phyloP scores from a whole-genome alignment of 2,113 vertebrate species.

The Muscicapa adusta region DNA sequence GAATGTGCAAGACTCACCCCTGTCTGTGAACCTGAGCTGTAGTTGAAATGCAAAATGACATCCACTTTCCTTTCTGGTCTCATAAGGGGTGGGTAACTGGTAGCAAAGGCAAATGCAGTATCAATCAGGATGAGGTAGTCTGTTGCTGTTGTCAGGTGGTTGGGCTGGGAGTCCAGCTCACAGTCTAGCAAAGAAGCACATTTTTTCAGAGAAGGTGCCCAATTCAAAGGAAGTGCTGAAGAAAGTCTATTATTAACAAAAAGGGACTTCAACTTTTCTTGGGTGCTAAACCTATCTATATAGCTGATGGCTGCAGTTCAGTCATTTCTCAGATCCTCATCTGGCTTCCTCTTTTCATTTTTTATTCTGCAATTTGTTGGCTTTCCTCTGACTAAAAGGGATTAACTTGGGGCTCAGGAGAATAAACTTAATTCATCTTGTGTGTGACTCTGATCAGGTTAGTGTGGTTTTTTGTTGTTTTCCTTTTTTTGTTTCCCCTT shows the following conservation, averaged over 20 bases:
- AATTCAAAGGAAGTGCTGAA: background rate
- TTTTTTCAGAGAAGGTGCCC: background rate
- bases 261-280: background rate
- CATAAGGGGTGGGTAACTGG: slow-evolving; percentile 77
- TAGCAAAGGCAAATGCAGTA: slow-evolving; percentile 75
- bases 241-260: background rate
- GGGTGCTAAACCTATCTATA: background rate
- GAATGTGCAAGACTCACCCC: slow-evolving; percentile 31
- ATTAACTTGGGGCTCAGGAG: background rate
- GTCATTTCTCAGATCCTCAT: background rate
- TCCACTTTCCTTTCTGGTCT: slow-evolving; percentile 72
- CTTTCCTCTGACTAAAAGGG: background rate
- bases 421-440: background rate
- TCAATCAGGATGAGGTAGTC: slow-evolving; percentile 74
- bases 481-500: fast-evolving
- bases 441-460: background rate
- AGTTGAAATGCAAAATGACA: slow-evolving; percentile 79
- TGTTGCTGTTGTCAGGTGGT: slow-evolving; percentile 67
- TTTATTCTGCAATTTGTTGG: background rate
- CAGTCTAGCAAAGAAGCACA: slow-evolving; percentile 63
- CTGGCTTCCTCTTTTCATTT: background rate
- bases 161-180: slow-evolving; percentile 74
- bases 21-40: slow-evolving; percentile 74
- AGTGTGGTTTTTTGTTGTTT: no score
- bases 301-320: background rate